Evolutionary conservation across 2,113 vertebrate genomes (phyloP).

Genomic region (Melanocharis versteri): DNA sequence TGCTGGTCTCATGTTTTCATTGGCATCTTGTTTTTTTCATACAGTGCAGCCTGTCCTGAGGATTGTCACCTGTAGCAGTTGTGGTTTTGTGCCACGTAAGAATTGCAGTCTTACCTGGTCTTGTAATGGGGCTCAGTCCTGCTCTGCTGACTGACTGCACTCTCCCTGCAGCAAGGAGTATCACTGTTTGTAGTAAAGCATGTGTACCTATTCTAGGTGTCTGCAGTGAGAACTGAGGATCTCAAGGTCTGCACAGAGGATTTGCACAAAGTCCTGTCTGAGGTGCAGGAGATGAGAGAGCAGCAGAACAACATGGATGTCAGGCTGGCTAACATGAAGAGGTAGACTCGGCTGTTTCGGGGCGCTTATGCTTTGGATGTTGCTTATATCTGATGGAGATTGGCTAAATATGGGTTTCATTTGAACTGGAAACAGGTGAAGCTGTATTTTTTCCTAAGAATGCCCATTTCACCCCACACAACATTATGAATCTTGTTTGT

Average conservation of each 20-base stretch:
- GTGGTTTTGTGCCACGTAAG: neutral
- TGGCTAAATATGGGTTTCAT: neutral
- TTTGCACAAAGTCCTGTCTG: slow-evolving; percentile 67
- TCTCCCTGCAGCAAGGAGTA: neutral
- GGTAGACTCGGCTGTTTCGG: slow-evolving; percentile 27
- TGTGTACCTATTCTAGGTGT: slow-evolving; percentile 32
- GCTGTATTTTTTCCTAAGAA: neutral
- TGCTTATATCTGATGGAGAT: neutral
- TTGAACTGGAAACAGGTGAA: slow-evolving; percentile 36
- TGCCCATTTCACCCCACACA: neutral
- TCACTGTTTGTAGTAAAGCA: neutral
- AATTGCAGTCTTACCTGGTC: neutral
- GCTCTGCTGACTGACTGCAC: neutral
- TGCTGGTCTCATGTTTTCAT: neutral
- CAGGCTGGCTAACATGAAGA: slow-evolving; percentile 69
- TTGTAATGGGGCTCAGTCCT: neutral
- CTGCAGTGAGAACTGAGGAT: slow-evolving; percentile 66
- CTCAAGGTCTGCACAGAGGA: slow-evolving; percentile 51
- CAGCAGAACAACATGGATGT: slow-evolving; percentile 66
- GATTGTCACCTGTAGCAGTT: neutral
- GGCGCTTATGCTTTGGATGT: neutral
- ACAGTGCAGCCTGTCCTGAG: neutral
- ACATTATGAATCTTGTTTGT: neutral
- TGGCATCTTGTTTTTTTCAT: neutral
- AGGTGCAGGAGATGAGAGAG: slow-evolving; percentile 69